Conservation (phyloP, 2,888 invertebrate species). For the Odontomyia ornata region DNA sequence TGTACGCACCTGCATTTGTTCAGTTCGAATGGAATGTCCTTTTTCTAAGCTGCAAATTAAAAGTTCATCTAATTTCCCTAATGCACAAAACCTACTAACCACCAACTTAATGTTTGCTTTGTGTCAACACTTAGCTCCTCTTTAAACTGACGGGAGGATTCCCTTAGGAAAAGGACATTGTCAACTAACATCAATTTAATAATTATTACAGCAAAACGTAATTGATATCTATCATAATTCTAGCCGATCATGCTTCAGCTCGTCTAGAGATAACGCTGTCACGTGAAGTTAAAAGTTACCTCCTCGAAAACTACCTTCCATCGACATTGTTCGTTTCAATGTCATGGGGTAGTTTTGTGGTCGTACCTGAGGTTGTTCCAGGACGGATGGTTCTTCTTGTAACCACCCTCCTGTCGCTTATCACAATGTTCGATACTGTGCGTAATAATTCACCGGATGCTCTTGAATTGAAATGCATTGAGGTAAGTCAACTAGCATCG, state of each 20-base stretch:
- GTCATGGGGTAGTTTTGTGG: slow-evolving; percentile 74
- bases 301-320: slow-evolving; percentile 72
- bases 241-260: slow-evolving; percentile 71
- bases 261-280: slow-evolving; percentile 70
- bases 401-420: slow-evolving; percentile 70
- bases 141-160: no score
- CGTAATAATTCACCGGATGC: slow-evolving; percentile 74
- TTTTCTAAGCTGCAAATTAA: no score
- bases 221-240: no score
- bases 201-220: no score
- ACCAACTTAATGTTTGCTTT: no score
- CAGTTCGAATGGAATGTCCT: no score
- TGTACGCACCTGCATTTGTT: slow-evolving; percentile 65
- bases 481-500: slow-evolving; percentile 55
- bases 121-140: no score
- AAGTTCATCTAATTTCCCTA: no score
- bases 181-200: not conserved
- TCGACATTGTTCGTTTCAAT: slow-evolving; percentile 73
- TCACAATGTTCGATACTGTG: slow-evolving; percentile 75
- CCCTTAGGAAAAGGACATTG: not conserved
- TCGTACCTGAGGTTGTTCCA: slow-evolving; percentile 73
- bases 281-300: slow-evolving; percentile 70
- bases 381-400: slow-evolving; percentile 71
- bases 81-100: no score
- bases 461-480: slow-evolving; percentile 71